Evolutionary conservation across 1,140 invertebrate genomes (phyloP), one percentile per base, ranked within the genome.

Genomic region (Pinna nobilis): DNA sequence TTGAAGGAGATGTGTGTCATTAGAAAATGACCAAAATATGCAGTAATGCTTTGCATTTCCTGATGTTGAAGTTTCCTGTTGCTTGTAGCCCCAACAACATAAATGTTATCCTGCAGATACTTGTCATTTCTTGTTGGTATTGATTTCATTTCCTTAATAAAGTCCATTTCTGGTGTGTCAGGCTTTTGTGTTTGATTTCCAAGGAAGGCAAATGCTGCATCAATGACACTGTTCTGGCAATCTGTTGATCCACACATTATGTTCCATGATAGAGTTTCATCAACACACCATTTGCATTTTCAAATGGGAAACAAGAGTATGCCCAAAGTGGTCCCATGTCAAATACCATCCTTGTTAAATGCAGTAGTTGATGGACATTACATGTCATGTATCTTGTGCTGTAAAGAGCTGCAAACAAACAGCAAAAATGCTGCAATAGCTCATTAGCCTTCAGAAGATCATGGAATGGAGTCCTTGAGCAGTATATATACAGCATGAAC

Each of bases 221-320:
- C 2, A 60, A 32, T 32, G 32, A 60, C 11, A 60, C 30, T 33
- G 32, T 60, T 60, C 63, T 65, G 25, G 51, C 35, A 53, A 79
- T 76, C 44, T 72, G 73, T 5, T 41, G 7, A 25, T 75, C 73
- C 39, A 79, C 51, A 73, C 65, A 37, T 66, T 76, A 65, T 47
- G 73, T 76, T 49, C 77, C 73, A 73, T 73, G 73, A 59, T 64
- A 75, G 6, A 76, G 20, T 70, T 72, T 65, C n/a, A 64, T 20
- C 5, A 76, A 25, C 18, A 57, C 47, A 33, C 70, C 73, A 76
- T 79, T 76, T 5, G 65, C 51, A 65, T 64, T 66, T 66, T 79
- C 77, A 69, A 65, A 79, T 11, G 59, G 53, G 55, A 79, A 76
- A 60, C 69, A 79, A 7, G 73, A 76, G 37, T 72, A 68, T 13